Conservation (phyloP, 2,113 vertebrate species). For the Mesocricetus auratus region DNA sequence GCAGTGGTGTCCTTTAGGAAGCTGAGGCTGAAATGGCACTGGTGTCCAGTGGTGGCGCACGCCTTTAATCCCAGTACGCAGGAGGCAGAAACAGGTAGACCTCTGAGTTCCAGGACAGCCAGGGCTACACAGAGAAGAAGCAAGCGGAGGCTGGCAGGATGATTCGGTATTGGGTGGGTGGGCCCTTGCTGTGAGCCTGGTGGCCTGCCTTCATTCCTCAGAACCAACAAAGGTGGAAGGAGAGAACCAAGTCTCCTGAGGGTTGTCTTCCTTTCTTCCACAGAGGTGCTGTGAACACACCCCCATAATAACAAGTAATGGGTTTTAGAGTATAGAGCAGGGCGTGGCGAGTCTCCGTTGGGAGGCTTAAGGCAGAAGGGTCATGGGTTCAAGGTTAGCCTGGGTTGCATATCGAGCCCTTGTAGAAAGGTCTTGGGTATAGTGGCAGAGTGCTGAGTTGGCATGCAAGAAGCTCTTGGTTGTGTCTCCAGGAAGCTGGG, state of each 20-base stretch:
- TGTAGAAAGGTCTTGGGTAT: background rate
- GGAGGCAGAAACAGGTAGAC: background rate
- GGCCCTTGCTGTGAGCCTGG: background rate
- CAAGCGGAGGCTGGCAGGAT: background rate
- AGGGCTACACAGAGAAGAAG: background rate
- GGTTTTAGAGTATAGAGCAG: background rate
- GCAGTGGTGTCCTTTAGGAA: background rate
- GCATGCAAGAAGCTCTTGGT: too few species aligned
- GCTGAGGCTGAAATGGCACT: background rate
- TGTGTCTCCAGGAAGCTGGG: background rate
- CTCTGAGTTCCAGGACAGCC: background rate
- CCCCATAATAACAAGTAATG: background rate
- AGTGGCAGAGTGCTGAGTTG: background rate
- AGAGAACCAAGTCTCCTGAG: background rate
- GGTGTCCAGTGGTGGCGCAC: background rate
- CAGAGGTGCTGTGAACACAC: background rate
- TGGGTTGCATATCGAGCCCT: background rate
- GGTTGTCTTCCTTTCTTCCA: background rate
- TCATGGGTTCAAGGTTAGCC: background rate
- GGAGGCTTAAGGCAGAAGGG: background rate
- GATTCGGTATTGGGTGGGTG: background rate
- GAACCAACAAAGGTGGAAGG: background rate
- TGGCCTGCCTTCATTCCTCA: background rate
- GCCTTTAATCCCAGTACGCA: background rate
- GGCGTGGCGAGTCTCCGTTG: too few species aligned